A percentile compares a stretch with the other conserved stretches of the same genome.
Conservation (phyloP, 2,113 vertebrate species). For the Herpailurus yagouaroundi region DNA sequence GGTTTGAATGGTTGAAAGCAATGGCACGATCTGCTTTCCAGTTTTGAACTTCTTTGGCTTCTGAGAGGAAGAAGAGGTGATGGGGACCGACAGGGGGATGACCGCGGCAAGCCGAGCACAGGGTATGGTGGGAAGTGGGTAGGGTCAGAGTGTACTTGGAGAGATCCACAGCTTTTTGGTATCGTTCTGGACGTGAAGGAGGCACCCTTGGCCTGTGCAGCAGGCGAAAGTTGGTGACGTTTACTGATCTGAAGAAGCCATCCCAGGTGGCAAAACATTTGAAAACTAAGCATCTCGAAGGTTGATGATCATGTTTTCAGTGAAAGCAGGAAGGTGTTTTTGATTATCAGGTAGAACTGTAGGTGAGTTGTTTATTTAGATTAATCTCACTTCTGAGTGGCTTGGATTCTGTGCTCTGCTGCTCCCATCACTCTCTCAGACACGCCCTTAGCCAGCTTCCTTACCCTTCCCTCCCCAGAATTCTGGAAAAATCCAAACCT, state of each 20-base stretch:
- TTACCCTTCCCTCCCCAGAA: background rate
- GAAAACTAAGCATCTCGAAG: background rate
- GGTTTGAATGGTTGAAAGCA: background rate
- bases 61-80: background rate
- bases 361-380: slow-evolving; percentile 4
- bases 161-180: background rate
- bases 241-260: background rate
- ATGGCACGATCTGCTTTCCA: background rate
- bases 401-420: background rate
- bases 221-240: background rate
- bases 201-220: background rate
- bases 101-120: too few relatives aligned
- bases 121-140: background rate
- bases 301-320: background rate
- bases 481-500: background rate
- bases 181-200: background rate
- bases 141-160: background rate
- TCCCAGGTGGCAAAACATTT: background rate
- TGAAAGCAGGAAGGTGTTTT: background rate
- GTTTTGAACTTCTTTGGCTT: slow-evolving; percentile 3
- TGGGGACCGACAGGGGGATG: background rate
- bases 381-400: background rate
- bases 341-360: background rate
- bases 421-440: background rate
- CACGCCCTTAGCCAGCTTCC: background rate